Conservation (phyloP, 2,113 vertebrate genomes). For the Larimichthys polyactis region DNA sequence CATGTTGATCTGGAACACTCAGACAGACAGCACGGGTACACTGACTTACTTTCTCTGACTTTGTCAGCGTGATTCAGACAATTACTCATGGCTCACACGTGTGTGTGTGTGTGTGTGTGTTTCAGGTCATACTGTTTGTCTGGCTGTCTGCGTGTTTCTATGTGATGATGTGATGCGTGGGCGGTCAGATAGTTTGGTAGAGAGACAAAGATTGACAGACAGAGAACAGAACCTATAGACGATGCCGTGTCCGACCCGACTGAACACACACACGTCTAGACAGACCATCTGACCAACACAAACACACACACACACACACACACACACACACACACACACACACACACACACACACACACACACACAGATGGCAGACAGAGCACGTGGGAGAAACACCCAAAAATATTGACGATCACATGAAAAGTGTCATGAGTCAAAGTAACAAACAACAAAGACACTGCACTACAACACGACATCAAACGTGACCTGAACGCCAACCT, state of each 20-base stretch:
- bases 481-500: too few relatives aligned
- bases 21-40: slow-evolving; percentile 22
- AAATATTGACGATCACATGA: slow-evolving; percentile 36
- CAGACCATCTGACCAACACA: slow-evolving; percentile 70
- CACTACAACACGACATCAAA: too few relatives aligned
- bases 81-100: slow-evolving; percentile 58
- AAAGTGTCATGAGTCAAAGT: slow-evolving; percentile 2
- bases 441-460: background rate
- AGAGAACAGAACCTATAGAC: slow-evolving; percentile 2
- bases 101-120: slow-evolving; percentile 29
- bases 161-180: slow-evolving; percentile 48
- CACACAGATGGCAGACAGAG: slow-evolving; percentile 62
- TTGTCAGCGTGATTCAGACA: slow-evolving; percentile 57
- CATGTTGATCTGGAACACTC: slow-evolving; percentile 9
- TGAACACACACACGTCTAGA: slow-evolving; percentile 61
- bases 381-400: slow-evolving; percentile 53
- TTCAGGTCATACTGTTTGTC: slow-evolving; percentile 47
- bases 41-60: slow-evolving; percentile 51
- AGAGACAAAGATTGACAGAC: background rate
- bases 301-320: too few relatives aligned
- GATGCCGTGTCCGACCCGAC: slow-evolving; percentile 12
- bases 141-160: slow-evolving; percentile 61
- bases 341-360: slow-evolving; percentile 1
- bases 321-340: too few relatives aligned
- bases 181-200: slow-evolving; percentile 18